Evolutionary conservation across 2,113 vertebrate species (phyloP).

Genomic region (Erythrocercus mccallii): DNA sequence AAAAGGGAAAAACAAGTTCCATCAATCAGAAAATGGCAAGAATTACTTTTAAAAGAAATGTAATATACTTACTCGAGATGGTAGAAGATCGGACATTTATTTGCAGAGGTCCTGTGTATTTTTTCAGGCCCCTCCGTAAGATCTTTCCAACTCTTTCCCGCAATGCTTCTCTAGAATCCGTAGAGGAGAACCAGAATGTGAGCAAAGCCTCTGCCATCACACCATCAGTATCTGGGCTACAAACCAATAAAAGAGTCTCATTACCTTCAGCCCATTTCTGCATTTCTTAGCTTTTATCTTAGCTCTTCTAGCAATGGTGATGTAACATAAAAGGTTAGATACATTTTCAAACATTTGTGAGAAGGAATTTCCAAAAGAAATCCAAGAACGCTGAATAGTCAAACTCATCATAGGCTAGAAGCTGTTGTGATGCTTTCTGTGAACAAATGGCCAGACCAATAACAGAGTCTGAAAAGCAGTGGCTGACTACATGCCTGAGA

Average conservation of each 20-base stretch:
- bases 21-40: neutral
- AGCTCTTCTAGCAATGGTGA: neutral
- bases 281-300: neutral
- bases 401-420: neutral
- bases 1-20: neutral
- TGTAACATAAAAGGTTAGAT: neutral
- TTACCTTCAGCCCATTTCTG: neutral
- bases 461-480: neutral
- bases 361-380: neutral
- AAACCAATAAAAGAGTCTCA: constrained; percentile 30
- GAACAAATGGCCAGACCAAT: neutral
- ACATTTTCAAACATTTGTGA: neutral
- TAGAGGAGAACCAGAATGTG: constrained; percentile 65
- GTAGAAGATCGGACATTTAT: constrained; percentile 62
- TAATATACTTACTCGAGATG: constrained; percentile 64
- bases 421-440: neutral
- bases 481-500: neutral
- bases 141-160: constrained; percentile 12
- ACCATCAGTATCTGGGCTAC: constrained; percentile 60
- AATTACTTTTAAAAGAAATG: neutral
- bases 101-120: constrained; percentile 45
- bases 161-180: constrained; percentile 53
- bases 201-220: constrained; percentile 65
- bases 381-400: neutral
- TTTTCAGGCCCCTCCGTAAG: constrained; percentile 56